Base-by-base conservation (phyloP, 2,888 invertebrate species). In the Atethmia centrago region DNA sequence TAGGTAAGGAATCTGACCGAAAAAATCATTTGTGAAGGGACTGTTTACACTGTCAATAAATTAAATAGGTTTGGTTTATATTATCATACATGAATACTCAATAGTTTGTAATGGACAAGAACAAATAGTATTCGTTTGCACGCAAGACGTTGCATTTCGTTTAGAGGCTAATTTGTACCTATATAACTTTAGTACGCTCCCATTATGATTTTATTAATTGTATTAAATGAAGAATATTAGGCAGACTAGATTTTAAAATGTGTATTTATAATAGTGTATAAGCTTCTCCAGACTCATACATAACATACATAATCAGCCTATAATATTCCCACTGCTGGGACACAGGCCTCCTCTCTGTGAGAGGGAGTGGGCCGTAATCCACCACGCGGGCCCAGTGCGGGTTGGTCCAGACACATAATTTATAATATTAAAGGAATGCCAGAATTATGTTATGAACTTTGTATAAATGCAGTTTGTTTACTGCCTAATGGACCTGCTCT, bases 111-210 rank as follows among this genome's bases (percentile, higher is more conserved):
- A 76, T 65, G 59, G 42, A 67, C 66, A 76, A 62, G 71, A 83
- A 83, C 72, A 74, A 74, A 65, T 70, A 76, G 71, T 72, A 76
- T 82, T 77, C 10, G 40, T 68, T 73, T 71, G 65, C 62, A 63
- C 45, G 66, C 49, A 73, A 77, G 62, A 55, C 51, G 28, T 85
- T 64, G 79, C 74, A 79, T 79, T 84, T 77, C 82, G 31, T 71
- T 69, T 51, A 55, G 71, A 74, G 66, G 74, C 63, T 77, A 72
- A 61, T 56, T 70, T 45, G 62, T 64, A 58, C 56, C 31, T 58
- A 56, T 56, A 51, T 73, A 63, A 63, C 51, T 58, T 65, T 21
- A 47, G 16, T 51, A 25, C n/a, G n/a, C n/a, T 14, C 40, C 28
- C 12, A 42, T 53, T 45, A 67, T 45, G 31, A 68, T 53, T 56